Evolutionary conservation across 2,888 invertebrate species (phyloP), one percentile per base, ranked within the genome.

Genomic region (Hermaeophaga mercurialis): DNA sequence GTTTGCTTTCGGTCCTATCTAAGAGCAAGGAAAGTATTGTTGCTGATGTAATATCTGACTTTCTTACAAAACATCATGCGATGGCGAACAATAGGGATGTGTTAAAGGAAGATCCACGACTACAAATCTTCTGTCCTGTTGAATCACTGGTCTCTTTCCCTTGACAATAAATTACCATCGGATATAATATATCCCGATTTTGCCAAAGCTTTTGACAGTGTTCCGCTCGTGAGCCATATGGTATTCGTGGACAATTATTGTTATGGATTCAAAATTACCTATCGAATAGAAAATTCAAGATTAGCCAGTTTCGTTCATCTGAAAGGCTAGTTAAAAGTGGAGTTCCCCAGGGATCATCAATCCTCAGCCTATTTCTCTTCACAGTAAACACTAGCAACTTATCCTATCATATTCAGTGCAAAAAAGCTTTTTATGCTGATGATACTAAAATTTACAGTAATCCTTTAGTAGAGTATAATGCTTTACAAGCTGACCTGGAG

Each of bases 191-290:
- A 41, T 33, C 24, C 28, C 15, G 52, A 45, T 17, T 53, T 53
- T 44, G 43, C 52, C 5, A 53, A 45, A 43, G 44, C 36, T 22
- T 53, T 53, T 34, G 44, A 36, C 34, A 44, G 53, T 17, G 45
- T 53, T 11, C 28, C 33, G 14, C 26, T 26, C 36, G 22, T 22
- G 11, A 19, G 33, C 18, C 44, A 34, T 15, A 15, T 19, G 53
- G 44, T 36, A 11, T 36, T n/a, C 43, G 28, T 19, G 50, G 45
- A 26, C 36, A 49, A 12, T 39, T 39, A 26, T 39, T 45, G n/a
- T 12, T 28, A 34, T 53, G 34, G 53, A 53, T 53, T 33, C 43
- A 53, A 17, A 34, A 36, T 43, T 45, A 44, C 36, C 38, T 43
- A 3, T 43, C 18, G n/a, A 33, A 22, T 44, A 52, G 52, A 22